Conservation (phyloP, 2,888 invertebrate genomes). For the Entomobrya multifasciata region DNA sequence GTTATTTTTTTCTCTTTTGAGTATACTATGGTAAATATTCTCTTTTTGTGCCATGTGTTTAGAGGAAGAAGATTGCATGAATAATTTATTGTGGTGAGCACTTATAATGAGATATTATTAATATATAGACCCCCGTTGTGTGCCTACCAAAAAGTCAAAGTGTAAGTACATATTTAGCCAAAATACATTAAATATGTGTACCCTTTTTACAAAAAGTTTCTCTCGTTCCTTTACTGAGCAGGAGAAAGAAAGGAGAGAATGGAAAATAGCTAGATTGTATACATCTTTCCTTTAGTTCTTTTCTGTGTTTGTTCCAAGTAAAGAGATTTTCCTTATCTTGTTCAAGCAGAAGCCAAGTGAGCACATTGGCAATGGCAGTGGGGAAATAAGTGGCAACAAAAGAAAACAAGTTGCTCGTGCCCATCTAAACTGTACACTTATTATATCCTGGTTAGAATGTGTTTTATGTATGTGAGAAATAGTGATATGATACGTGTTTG, state of each 20-base stretch:
- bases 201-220: not conserved
- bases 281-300: constrained; percentile 3
- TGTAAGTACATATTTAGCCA: constrained; percentile 26
- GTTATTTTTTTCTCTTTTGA: not conserved
- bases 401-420: constrained; percentile 1
- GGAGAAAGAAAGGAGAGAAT: constrained; percentile 1
- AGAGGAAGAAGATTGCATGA: constrained; percentile 63
- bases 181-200: not conserved
- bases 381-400: constrained; percentile 38
- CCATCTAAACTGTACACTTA: constrained; percentile 18
- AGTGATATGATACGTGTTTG: not conserved
- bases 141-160: not conserved
- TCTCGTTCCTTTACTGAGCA: not conserved
- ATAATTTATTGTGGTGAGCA: constrained; percentile 69
- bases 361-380: not conserved
- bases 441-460: not conserved
- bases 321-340: constrained; percentile 27
- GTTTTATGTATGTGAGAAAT: constrained; percentile 4
- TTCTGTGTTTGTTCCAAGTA: not conserved
- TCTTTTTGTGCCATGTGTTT: not conserved
- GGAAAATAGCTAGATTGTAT: not conserved
- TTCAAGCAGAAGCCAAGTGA: constrained; percentile 10
- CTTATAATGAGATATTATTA: constrained; percentile 68
- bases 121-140: constrained; percentile 18
- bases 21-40: constrained; percentile 28